Evolutionary conservation across 37 sponge, comb jelly and placozoan genomes (phyloP), one percentile per base, ranked within the genome.

Genomic region (Diacarnus erythraeanus): DNA sequence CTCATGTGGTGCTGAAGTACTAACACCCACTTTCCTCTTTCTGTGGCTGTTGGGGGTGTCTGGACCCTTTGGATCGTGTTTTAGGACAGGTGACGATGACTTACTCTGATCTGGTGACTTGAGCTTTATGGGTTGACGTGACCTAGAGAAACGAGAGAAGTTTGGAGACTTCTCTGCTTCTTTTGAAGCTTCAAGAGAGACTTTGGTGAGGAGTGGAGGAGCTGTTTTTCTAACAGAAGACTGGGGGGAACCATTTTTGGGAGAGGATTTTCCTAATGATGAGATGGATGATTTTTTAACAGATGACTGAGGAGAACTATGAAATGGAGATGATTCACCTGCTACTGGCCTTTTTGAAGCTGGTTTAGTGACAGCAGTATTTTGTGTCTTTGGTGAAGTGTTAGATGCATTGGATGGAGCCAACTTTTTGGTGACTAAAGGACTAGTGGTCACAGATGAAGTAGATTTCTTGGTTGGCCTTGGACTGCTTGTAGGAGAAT

Each of bases 21-120:
- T 5, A 26, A 20, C 27, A 25, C 61, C 27, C 9, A 25, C 21
- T 60, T 5, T 26, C 4, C 26, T 60, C 22, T 60, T 25, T 17
- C 61, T 60, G 3, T 5, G 6, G 23, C 4, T 60, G 22, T 60
- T 20, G 6, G 61, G 61, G 22, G 61, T n/a, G 61, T 6, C 21
- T 60, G 9, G 27, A 21, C 2, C 66, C 17, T 18, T 22, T 40
- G 41, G 3, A 1, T 9, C n/a, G 4, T 39, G 41, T 5, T 71
- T 71, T n/a, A 51, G 57, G 8, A 72, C 47, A 27, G 74, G 74
- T 20, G 74, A 54, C 3, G 27, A 30, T 18, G 3, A 3, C 20
- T 74, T 71, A 40, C 42, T 65, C 38, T 36, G 71, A 71, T 71
- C 26, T 3, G 71, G 71, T 22, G 71, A 71, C 35, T 57, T 74